These are phyloP conservation scores for Xylophagus ater DNA, from an alignment of 2,888 invertebrate genomes.

Conservation along the genomic window DNA sequence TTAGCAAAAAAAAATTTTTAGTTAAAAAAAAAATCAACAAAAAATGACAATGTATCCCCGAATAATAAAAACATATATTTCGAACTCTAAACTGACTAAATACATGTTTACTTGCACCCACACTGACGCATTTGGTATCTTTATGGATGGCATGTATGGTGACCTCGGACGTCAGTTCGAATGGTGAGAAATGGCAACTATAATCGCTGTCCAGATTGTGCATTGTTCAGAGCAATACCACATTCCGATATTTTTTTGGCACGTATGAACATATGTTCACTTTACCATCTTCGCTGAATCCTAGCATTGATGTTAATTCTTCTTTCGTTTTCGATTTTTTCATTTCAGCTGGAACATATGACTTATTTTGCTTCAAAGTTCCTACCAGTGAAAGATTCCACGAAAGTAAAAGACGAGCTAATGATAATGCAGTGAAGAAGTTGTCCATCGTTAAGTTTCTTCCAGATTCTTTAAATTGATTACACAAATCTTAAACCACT, in stretches of 20 bases:
- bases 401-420: slow-evolving; percentile 6
- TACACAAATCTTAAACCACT: slow-evolving; percentile 5
- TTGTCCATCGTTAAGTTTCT: slow-evolving; percentile 11
- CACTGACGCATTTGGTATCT: too few species aligned
- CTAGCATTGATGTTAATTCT: too few species aligned
- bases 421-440: slow-evolving; percentile 11
- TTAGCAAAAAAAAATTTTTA: too few species aligned
- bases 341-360: not conserved
- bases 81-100: too few species aligned
- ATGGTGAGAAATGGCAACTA: too few species aligned
- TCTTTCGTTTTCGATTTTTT: not conserved
- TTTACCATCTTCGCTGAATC: not conserved
- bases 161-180: too few species aligned
- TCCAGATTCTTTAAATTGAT: slow-evolving; percentile 6
- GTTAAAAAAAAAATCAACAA: too few species aligned
- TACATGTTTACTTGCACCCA: too few species aligned
- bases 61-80: too few species aligned
- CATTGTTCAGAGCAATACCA: not conserved
- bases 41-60: too few species aligned
- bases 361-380: not conserved
- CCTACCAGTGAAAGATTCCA: slow-evolving; percentile 1
- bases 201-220: too few species aligned
- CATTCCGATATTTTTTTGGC: not conserved
- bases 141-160: too few species aligned
- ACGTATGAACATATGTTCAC: not conserved